Conservation (phyloP, 2,797 vertebrate genomes). For the Jordanella pulchra region DNA sequence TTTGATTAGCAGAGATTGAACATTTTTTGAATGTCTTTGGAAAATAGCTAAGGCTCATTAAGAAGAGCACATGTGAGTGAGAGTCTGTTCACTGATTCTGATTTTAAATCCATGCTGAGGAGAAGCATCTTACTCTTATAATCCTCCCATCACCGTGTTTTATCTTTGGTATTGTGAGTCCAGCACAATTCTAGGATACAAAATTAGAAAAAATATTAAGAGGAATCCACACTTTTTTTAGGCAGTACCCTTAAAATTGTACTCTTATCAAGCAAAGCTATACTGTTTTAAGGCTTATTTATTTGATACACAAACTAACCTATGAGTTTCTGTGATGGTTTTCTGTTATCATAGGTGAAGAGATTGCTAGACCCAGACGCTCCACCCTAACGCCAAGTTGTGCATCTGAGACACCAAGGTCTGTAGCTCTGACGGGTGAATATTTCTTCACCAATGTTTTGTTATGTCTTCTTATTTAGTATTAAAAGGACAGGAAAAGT, state of each 20-base stretch:
- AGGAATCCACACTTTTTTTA: neutral
- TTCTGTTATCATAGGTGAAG: slow-evolving; percentile 83
- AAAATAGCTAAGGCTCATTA: neutral
- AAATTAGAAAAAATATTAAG: neutral
- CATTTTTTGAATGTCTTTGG: neutral
- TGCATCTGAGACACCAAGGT: slow-evolving; percentile 74
- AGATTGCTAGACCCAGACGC: slow-evolving; percentile 91
- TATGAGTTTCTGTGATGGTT: slow-evolving; percentile 13
- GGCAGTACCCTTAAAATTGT: neutral
- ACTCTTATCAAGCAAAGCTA: too few species aligned
- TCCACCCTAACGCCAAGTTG: slow-evolving; percentile 90
- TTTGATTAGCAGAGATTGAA: too few species aligned
- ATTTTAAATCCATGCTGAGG: too few species aligned
- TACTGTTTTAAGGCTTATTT: too few species aligned
- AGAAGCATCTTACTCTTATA: too few species aligned
- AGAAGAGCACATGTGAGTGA: neutral
- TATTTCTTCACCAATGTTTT: neutral
- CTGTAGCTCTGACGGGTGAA: slow-evolving; percentile 11
- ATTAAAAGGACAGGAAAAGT: neutral
- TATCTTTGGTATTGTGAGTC: neutral
- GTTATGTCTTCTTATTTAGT: neutral
- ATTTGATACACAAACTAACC: neutral
- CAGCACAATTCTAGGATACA: neutral
- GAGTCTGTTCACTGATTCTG: neutral
- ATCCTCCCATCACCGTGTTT: neutral